Evolutionary conservation across 2,888 invertebrate genomes (phyloP), one percentile per base, ranked within the genome.

Genomic region (Tipula vernalis): DNA sequence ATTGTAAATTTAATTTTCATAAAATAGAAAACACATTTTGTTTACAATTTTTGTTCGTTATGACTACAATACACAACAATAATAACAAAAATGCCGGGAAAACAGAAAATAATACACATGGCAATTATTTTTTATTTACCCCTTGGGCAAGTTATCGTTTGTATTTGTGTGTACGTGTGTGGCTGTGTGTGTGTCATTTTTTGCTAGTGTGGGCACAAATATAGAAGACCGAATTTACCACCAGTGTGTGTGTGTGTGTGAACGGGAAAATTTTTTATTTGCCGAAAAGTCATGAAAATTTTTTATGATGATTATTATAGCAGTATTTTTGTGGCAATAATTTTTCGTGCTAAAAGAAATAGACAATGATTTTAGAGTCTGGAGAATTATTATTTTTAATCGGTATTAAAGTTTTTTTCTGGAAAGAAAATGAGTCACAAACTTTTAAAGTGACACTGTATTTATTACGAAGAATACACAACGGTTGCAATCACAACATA

Each of bases 51-150:
- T 71, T 28, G 28, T 71, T 10, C 71, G 71, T 71, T 71, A 71
- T 28, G 71, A 71, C 28, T 71, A 71, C 71, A 71, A 71, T 28
- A 71, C 28, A 71, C 28, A 28, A 71, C 71, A 71, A 71, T 28
- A 71, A 71, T 71, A 71, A 71, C 28, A 71, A 71, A 71, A 51
- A 28, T 71, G 28, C 71, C 28, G 71, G 71, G 71, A 71, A 51
- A 71, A 71, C 71, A 71, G 71, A 6, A 71, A 71, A 28, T 28
- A 71, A 71, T 71, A 71, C 71, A 71, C 71, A 71, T 71, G 71
- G 71, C 71, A 71, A 71, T 71, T 71, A 71, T 71, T 71, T 71
- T 71, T 71, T 71, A 71, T 71, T 71, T 71, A 71, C 71, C 71
- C 71, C 71, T 71, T 71, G 71, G 71, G 71, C 71, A 71, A 71